phyloP scores from a whole-genome alignment of 2,113 vertebrate species.

The Pantherophis guttatus region DNA sequence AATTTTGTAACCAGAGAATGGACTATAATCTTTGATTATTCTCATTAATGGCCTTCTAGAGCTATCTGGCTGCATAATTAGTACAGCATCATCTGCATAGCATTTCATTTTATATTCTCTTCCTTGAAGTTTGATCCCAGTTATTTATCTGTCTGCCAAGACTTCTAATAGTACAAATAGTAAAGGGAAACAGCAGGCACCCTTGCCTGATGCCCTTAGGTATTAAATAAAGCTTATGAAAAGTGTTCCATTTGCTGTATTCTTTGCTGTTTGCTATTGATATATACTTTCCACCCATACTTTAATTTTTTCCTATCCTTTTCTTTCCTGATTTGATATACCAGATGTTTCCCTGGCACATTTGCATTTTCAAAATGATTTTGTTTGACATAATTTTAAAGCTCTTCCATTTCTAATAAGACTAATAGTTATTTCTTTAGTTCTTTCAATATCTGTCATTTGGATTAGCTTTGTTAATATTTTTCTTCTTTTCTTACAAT shows the following conservation, averaged over 20 bases:
- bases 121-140: neutral
- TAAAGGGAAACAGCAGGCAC: neutral
- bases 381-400: neutral
- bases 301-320: neutral
- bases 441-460: neutral
- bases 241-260: neutral
- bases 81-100: neutral
- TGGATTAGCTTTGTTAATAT: neutral
- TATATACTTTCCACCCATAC: neutral
- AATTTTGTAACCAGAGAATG: neutral
- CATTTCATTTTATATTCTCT: neutral
- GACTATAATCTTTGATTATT: neutral
- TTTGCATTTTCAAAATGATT: neutral
- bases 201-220: neutral
- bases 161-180: neutral
- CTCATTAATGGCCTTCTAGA: neutral
- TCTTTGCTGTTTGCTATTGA: neutral
- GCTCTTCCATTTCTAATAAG: neutral
- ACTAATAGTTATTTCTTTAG: neutral
- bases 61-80: neutral
- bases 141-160: neutral
- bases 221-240: neutral
- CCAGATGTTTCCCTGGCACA: neutral
- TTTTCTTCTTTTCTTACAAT: neutral
- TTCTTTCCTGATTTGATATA: neutral